Conservation (phyloP, 2,888 invertebrate genomes). For the Cerastis leucographa region DNA sequence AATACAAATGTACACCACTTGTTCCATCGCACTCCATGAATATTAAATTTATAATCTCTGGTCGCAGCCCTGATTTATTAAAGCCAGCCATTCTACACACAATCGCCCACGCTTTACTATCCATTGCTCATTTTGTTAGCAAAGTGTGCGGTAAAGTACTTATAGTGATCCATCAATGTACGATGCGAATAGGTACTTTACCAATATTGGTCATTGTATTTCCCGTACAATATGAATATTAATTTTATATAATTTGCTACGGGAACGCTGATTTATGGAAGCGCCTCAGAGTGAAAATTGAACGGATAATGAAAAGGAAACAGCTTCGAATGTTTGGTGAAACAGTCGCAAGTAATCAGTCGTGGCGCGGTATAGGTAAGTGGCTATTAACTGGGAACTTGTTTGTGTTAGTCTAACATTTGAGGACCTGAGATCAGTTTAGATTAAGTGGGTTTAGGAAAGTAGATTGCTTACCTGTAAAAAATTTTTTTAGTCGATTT, state of each 20-base stretch:
- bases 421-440: constrained; percentile 16
- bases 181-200: constrained; percentile 9
- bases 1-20: constrained; percentile 62
- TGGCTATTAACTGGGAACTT: constrained; percentile 37
- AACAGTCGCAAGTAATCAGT: constrained; percentile 30
- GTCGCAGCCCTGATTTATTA: constrained; percentile 71
- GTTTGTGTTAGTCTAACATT: constrained; percentile 26
- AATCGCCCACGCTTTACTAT: constrained; percentile 23
- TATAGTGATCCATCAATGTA: constrained; percentile 45
- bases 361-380: constrained; percentile 21
- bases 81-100: constrained; percentile 49
- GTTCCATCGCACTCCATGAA: constrained; percentile 70
- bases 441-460: neutral
- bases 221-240: constrained; percentile 67
- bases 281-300: constrained; percentile 41
- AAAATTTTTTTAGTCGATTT: neutral
- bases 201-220: constrained; percentile 36
- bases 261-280: constrained; percentile 69
- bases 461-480: neutral
- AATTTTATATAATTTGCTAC: constrained; percentile 69
- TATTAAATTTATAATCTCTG: constrained; percentile 76
- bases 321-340: constrained; percentile 50
- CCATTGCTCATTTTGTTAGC: constrained; percentile 51
- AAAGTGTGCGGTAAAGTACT: constrained; percentile 16
- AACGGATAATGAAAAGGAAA: constrained; percentile 53